Percentiles rank a stretch among this genome's conserved stretches.
phyloP scores from a whole-genome alignment of 2,888 invertebrate genomes.

The Dasysyrphus tricinctus region DNA sequence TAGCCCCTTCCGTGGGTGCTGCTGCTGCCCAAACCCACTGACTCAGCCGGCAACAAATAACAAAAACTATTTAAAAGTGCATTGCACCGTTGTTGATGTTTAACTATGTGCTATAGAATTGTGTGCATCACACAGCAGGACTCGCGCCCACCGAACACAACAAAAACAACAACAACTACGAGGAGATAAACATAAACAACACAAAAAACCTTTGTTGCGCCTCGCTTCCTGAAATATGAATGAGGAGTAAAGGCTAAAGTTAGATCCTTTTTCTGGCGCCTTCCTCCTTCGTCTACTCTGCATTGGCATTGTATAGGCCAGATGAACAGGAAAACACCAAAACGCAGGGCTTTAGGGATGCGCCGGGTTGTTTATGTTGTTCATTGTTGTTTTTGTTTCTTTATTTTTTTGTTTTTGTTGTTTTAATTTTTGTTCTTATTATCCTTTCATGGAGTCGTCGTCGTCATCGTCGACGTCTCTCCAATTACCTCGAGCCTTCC shows the following conservation, averaged over 20 bases:
- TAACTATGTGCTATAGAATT: constrained; percentile 47
- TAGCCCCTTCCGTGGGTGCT: neutral
- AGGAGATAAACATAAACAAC: constrained; percentile 56
- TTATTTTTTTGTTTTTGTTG: constrained; percentile 4
- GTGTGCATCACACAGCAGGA: constrained; percentile 22
- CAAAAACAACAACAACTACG: neutral
- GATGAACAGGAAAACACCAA: constrained; percentile 75
- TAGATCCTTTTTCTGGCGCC: constrained; percentile 64
- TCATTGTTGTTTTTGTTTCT: constrained; percentile 52
- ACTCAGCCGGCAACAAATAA: constrained; percentile 63
- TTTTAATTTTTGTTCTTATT: constrained; percentile 35
- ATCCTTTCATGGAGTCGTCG: constrained; percentile 39
- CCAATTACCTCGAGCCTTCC: constrained; percentile 69
- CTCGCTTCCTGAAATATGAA: constrained; percentile 73
- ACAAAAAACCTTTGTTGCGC: constrained; percentile 72
- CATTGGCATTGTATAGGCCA: constrained; percentile 54
- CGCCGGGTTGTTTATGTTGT: constrained; percentile 60
- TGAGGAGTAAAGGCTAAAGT: constrained; percentile 73
- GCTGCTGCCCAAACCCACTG: neutral
- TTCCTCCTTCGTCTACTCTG: constrained; percentile 11
- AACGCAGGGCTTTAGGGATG: constrained; percentile 62
- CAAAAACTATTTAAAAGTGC: constrained; percentile 75
- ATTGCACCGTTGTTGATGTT: constrained; percentile 74
- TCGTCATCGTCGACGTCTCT: constrained; percentile 49
- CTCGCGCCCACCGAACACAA: constrained; percentile 41